Evolutionary conservation across 2,113 vertebrate genomes (phyloP), one percentile per base, ranked within the genome.

Genomic region (Lasiurus cinereus): DNA sequence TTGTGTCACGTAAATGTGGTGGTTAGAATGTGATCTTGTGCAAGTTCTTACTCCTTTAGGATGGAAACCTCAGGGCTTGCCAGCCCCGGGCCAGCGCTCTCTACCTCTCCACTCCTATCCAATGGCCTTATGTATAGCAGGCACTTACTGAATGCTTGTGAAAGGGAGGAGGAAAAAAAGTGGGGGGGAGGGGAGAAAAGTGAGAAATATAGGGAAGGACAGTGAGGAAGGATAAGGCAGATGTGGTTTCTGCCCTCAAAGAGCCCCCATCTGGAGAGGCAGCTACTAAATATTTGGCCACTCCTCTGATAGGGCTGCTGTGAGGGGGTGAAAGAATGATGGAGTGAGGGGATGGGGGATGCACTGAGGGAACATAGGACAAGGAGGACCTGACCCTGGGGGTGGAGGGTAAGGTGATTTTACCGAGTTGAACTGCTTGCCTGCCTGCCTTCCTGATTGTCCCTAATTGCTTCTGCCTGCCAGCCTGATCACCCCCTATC

Each of bases 301-400:
- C 14, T 52, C 36, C 21, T 8, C 13, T 22, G 85, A 33, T 4
- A 29, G 31, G 43, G 46, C 69, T 69, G 67, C 15, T 31, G 21
- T 12, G 14, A 54, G 19, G 33, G 56, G 6, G 46, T 1, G 3
- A 21, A 16, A 29, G 36, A 39, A 39, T 3, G 39, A 39, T 39
- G 5, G 50, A 5, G 46, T 1, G 1, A 27, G 22, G n/a, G n/a
- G 5, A 1, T 48, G 19, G 46, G 64, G 33, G 1, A 48, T 5
- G 9, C 1, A 14, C 48, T 3, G 2, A 8, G 10, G 21, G 43
- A 22, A 78, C 62, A 21, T 8, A 27, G 33, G 33, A 84, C 31
- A 16, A 54, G n/a, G n/a, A 69, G 39, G 36, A 6, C 36, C 21
- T 0, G 1, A 50, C 18, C n/a, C 54, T 39, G 29, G 12, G 29